A percentile compares a stretch with the other conserved stretches of the same genome.
Conservation (phyloP, 2,797 vertebrate species). For the Molossus molossus region DNA sequence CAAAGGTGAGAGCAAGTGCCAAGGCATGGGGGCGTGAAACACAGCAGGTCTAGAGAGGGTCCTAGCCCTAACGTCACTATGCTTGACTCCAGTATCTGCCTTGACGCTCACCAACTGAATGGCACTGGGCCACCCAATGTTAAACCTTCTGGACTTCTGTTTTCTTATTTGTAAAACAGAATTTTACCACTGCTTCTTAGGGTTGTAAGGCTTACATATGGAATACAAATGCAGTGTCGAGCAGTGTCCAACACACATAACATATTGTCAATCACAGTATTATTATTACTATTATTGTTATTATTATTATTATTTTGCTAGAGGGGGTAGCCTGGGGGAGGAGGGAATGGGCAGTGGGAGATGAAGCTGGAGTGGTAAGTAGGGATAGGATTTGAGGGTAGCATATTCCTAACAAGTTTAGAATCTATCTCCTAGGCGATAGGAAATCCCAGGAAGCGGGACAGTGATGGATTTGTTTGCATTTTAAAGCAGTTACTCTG, state of each 20-base stretch:
- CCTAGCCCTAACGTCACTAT: not conserved
- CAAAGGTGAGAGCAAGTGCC: not conserved
- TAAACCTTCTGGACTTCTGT: not conserved
- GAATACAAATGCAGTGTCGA: not conserved
- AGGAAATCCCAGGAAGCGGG: not conserved
- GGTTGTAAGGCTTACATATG: not conserved
- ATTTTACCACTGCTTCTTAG: not conserved
- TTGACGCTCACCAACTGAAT: not conserved
- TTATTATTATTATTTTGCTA: not conserved
- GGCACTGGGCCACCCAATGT: not conserved
- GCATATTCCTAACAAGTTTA: not conserved
- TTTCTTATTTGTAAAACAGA: slow-evolving; percentile 31
- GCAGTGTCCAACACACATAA: not conserved
- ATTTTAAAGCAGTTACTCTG: slow-evolving; percentile 3
- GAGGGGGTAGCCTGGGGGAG: not conserved
- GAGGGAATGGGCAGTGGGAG: not conserved
- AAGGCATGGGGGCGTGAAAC: not conserved
- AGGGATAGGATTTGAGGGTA: not conserved
- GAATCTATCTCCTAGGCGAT: not conserved
- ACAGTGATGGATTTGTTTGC: not conserved
- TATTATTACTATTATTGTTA: not conserved
- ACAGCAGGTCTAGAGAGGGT: not conserved
- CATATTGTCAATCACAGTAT: not conserved
- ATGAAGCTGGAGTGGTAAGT: not conserved
- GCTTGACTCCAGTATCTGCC: not conserved